Conservation (phyloP, 1,140 invertebrate genomes). For the Eupeodes corollae region DNA sequence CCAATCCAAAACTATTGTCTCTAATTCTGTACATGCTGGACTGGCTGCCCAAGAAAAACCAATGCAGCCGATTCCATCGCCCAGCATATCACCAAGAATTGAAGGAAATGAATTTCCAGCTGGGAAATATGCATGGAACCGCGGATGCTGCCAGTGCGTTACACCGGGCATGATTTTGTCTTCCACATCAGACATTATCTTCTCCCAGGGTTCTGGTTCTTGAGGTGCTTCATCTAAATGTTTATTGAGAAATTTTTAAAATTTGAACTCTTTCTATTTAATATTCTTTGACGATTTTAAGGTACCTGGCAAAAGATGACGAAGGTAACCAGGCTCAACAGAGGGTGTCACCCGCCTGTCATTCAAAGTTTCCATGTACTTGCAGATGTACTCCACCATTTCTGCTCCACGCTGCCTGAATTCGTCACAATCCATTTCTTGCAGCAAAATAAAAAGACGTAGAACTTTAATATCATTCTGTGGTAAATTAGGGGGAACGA, state of each 20-base stretch:
- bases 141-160: slow-evolving; percentile 98
- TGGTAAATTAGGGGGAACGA: too few species aligned
- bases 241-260: background rate
- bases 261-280: slow-evolving; percentile 60
- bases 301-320: slow-evolving; percentile 59
- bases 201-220: slow-evolving; percentile 80
- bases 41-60: slow-evolving; percentile 99
- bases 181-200: slow-evolving; percentile 91
- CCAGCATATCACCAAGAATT: slow-evolving; percentile 95
- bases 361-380: slow-evolving; percentile 81
- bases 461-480: too few species aligned
- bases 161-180: slow-evolving; percentile 96
- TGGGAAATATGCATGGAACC: slow-evolving; percentile 98
- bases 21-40: slow-evolving; percentile 94
- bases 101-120: slow-evolving; percentile 95
- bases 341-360: slow-evolving; percentile 75
- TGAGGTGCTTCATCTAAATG: slow-evolving; percentile 57
- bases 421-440: slow-evolving; percentile 78
- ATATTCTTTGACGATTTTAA: background rate
- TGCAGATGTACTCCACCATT: slow-evolving; percentile 97
- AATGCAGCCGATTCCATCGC: slow-evolving; percentile 89
- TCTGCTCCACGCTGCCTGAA: slow-evolving; percentile 84
- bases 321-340: slow-evolving; percentile 87
- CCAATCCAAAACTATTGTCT: slow-evolving; percentile 96
- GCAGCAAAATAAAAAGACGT: background rate